A percentile compares a stretch with the other conserved stretches of the same genome.
Conservation (phyloP, 1,140 invertebrate genomes). For the Chlorops oryzae region DNA sequence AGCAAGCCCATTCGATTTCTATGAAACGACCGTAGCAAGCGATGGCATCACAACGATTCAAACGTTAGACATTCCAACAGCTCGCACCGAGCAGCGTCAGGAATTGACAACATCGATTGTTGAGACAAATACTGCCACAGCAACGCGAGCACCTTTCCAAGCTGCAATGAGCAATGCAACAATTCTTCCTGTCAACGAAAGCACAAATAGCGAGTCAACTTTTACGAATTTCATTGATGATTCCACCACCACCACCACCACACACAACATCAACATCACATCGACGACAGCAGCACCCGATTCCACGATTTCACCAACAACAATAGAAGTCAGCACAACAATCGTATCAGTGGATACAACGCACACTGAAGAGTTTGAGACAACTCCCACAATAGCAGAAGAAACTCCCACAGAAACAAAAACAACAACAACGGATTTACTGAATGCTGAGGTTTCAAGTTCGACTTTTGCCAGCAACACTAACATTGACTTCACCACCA, state of each 20-base stretch:
- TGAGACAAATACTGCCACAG: conserved; percentile 11
- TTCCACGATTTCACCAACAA: neutral
- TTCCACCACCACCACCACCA: neutral
- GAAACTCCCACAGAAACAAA: conserved; percentile 15
- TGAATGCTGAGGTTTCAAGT: too few relatives aligned
- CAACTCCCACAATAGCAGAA: neutral
- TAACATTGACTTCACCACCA: too few relatives aligned
- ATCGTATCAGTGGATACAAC: too few relatives aligned
- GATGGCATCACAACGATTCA: too few relatives aligned
- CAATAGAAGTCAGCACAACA: too few relatives aligned
- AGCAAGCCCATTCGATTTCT: too few relatives aligned
- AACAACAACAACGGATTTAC: conserved; percentile 22
- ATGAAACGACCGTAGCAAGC: too few relatives aligned
- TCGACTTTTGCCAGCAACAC: too few relatives aligned
- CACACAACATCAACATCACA: too few relatives aligned
- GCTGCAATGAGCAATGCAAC: neutral
- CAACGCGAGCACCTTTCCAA: conserved; percentile 12
- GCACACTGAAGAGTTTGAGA: too few relatives aligned
- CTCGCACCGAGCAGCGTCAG: conserved; percentile 1
- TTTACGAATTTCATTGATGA: conserved; percentile 5
- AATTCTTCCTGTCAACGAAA: neutral
- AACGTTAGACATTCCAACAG: conserved; percentile 17
- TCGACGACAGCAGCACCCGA: conserved; percentile 11
- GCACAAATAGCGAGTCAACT: conserved; percentile 4
- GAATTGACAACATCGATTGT: conserved; percentile 7